Evolutionary conservation across 2,888 invertebrate genomes (phyloP), one percentile per base, ranked within the genome.

Genomic region (Idaea aversata): DNA sequence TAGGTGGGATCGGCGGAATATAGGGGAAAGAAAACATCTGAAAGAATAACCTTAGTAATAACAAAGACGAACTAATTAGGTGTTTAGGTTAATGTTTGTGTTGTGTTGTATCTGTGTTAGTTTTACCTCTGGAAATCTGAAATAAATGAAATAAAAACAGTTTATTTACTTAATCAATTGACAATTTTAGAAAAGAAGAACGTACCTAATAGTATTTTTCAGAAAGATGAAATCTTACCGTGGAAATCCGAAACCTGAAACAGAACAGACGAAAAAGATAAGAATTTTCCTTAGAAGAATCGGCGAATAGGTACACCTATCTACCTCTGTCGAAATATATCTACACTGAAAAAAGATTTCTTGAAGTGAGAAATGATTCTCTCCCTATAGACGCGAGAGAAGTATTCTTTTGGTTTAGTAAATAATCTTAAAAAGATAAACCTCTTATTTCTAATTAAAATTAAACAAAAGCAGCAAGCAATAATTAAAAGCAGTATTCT

Each of bases 21-120:
- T 4, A 67, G 10, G 63, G 57, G 57, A 61, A 5, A 63, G 34
- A 65, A 3, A 25, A 6, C 0, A 72, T 63, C 65, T 72, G 72
- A 57, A 76, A 68, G 36, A 36, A 36, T 47, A 36, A 47, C 58
- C n/a, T 15, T 15, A 59, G 15, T 59, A 76, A 47, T 47, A 47
- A 4, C 77, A 82, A 82, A 83, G 82, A 83, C 82, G 81, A 84
- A 82, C 80, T 78, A 77, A 71, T 68, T 64, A 70, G 68, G 60
- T 64, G 63, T 36, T 58, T 73, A 61, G 71, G 59, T 15, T 34
- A 34, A 64, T 67, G 61, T 72, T 62, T 63, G 25, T 61, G 61
- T 58, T 60, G 38, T 61, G 5, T 25, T 25, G 25, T n/a, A 13
- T 66, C 36, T 25, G 47, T 10, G 4, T 47, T 16, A 61, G 16